phyloP scores from a whole-genome alignment of 92 coral and sea anemone genomes.

The Palythoa grandiflora region DNA sequence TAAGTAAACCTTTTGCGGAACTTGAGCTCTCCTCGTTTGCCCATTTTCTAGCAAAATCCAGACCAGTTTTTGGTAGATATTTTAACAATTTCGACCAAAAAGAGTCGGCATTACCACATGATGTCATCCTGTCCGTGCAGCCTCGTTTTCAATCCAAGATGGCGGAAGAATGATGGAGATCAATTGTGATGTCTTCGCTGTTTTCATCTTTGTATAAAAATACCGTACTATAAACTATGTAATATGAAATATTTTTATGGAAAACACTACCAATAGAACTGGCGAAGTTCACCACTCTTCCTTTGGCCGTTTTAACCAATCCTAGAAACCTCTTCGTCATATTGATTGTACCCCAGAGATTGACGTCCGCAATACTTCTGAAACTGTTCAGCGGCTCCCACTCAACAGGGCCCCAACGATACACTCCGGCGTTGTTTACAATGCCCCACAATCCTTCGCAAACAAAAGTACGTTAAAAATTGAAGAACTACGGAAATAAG shows the following conservation, averaged over 20 bases:
- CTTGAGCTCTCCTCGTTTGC: too few species aligned
- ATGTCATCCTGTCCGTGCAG: too few species aligned
- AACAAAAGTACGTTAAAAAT: not conserved
- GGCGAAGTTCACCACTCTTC: conserved; percentile 51
- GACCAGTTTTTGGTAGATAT: too few species aligned
- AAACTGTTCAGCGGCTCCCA: conserved; percentile 54
- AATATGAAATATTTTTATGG: not conserved
- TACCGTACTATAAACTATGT: not conserved
- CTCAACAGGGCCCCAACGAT: conserved; percentile 51
- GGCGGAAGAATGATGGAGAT: too few species aligned
- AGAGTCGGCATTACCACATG: too few species aligned
- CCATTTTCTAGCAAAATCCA: too few species aligned
- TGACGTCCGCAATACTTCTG: conserved; percentile 50
- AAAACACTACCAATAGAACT: conserved; percentile 45
- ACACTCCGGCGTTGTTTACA: conserved; percentile 60
- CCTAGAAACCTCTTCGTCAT: conserved; percentile 53
- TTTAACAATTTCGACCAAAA: too few species aligned
- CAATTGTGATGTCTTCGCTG: not conserved
- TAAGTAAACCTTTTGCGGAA: too few species aligned
- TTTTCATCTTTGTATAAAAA: not conserved
- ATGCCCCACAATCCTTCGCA: conserved; percentile 54
- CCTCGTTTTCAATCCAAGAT: too few species aligned
- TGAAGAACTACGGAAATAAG: too few species aligned
- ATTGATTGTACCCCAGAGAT: conserved; percentile 60
- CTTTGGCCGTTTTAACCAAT: conserved; percentile 37